Evolutionary conservation across 1,140 invertebrate genomes (phyloP).

Genomic region (Drosophila tsacasi): DNA sequence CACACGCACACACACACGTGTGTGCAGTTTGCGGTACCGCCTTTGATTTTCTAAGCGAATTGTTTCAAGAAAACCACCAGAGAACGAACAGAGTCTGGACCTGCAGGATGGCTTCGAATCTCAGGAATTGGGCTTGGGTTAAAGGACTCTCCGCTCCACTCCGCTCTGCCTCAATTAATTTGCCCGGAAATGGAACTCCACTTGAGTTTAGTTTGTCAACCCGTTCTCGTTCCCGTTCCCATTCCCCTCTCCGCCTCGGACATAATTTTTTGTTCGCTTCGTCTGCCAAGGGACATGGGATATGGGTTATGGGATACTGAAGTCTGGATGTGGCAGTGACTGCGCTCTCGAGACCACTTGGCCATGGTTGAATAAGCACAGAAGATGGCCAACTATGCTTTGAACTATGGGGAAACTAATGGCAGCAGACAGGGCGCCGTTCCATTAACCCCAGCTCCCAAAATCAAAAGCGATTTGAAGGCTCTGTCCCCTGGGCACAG

Average conservation of each 20-base stretch:
- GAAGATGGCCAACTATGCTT: slow-evolving; percentile 81
- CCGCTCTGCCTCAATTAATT: slow-evolving; percentile 75
- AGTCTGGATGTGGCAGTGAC: slow-evolving; percentile 10
- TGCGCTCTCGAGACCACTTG: slow-evolving; percentile 64
- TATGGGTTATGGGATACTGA: slow-evolving; percentile 2
- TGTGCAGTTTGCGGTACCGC: slow-evolving; percentile 51
- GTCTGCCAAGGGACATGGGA: slow-evolving; percentile 40
- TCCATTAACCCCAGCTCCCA: slow-evolving; percentile 11
- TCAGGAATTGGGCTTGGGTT: not conserved
- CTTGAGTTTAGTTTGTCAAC: slow-evolving; percentile 79
- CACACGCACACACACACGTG: slow-evolving; percentile 10
- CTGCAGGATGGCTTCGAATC: slow-evolving; percentile 6
- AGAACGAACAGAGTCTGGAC: slow-evolving; percentile 46
- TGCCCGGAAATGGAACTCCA: slow-evolving; percentile 79
- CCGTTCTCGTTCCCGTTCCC: slow-evolving; percentile 38
- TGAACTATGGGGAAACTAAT: slow-evolving; percentile 80
- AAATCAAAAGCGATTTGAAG: not conserved
- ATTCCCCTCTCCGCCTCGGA: slow-evolving; percentile 17
- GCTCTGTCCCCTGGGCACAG: not conserved
- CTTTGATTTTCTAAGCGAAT: slow-evolving; percentile 85
- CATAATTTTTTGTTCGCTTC: slow-evolving; percentile 72
- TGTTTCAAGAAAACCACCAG: slow-evolving; percentile 84
- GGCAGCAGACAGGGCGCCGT: slow-evolving; percentile 42
- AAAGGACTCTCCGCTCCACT: not conserved
- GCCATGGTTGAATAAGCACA: slow-evolving; percentile 68